Conservation (phyloP, 2,888 invertebrate species). For the Alloplasta piceator region DNA sequence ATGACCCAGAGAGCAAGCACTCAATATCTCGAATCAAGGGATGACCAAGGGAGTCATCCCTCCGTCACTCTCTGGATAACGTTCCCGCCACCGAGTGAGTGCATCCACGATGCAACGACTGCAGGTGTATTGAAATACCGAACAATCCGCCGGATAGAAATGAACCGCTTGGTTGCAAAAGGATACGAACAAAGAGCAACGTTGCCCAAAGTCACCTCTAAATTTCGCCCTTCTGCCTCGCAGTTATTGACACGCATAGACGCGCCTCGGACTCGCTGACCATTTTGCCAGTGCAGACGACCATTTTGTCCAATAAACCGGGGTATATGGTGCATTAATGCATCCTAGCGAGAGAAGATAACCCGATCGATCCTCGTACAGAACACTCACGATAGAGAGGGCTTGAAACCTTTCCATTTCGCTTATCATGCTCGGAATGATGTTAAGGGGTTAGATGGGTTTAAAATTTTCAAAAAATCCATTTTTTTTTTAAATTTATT, state of each 20-base stretch:
- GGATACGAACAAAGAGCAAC: neutral
- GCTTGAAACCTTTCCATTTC: conserved; percentile 41
- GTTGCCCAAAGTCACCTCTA: no score
- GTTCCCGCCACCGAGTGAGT: conserved; percentile 22
- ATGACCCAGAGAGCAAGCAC: conserved; percentile 32
- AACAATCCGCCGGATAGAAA: neutral
- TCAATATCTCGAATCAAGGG: conserved; percentile 43
- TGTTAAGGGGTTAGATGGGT: conserved; percentile 56
- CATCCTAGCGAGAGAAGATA: conserved; percentile 78
- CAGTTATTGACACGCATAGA: neutral
- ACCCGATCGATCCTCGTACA: conserved; percentile 70
- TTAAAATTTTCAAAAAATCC: neutral
- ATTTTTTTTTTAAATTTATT: no score
- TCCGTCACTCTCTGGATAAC: conserved; percentile 44
- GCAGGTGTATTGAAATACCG: conserved; percentile 15
- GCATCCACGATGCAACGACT: conserved; percentile 6
- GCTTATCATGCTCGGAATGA: conserved; percentile 53
- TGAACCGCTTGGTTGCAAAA: neutral
- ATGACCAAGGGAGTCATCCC: conserved; percentile 29
- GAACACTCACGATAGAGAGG: neutral
- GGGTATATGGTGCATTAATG: conserved; percentile 76
- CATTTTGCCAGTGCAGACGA: conserved; percentile 63
- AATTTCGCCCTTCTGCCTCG: no score
- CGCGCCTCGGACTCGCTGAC: conserved; percentile 12
- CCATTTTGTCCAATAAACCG: conserved; percentile 78